phyloP scores from a whole-genome alignment of 1,140 invertebrate species.

The Atta colombica region DNA sequence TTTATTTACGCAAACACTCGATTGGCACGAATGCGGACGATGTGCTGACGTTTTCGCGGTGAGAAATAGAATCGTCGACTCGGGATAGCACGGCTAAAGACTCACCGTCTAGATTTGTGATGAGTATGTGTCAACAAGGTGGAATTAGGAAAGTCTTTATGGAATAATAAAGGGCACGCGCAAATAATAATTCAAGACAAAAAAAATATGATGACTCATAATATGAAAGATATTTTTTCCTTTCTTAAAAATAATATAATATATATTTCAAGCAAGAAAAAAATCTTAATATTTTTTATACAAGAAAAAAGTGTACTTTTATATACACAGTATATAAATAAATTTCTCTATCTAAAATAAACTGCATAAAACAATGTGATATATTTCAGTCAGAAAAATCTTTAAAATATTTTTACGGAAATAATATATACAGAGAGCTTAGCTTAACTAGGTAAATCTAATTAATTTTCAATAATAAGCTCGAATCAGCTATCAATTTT shows the following conservation, averaged over 20 bases:
- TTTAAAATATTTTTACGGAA: conserved; percentile 6
- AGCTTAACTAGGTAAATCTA: background rate
- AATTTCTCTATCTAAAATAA: background rate
- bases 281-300: background rate
- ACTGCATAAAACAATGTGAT: background rate
- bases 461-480: conserved; percentile 1
- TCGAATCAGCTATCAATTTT: background rate
- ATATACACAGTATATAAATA: background rate
- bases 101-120: background rate
- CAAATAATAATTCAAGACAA: conserved; percentile 19
- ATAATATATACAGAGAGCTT: background rate
- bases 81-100: background rate
- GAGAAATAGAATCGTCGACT: conserved; percentile 14
- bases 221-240: background rate
- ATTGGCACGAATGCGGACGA: background rate
- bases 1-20: conserved; percentile 32
- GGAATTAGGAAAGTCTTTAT: conserved; percentile 9
- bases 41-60: background rate
- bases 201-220: background rate
- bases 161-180: background rate
- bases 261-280: background rate
- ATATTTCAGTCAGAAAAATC: background rate
- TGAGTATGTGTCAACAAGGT: conserved; percentile 13
- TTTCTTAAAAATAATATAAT: background rate
- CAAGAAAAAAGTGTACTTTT: background rate